Percentiles rank a stretch among this genome's conserved stretches.
These are phyloP conservation scores for Lomographa bimaculata DNA, from an alignment of 2,888 invertebrate species.

Conservation along the genomic window DNA sequence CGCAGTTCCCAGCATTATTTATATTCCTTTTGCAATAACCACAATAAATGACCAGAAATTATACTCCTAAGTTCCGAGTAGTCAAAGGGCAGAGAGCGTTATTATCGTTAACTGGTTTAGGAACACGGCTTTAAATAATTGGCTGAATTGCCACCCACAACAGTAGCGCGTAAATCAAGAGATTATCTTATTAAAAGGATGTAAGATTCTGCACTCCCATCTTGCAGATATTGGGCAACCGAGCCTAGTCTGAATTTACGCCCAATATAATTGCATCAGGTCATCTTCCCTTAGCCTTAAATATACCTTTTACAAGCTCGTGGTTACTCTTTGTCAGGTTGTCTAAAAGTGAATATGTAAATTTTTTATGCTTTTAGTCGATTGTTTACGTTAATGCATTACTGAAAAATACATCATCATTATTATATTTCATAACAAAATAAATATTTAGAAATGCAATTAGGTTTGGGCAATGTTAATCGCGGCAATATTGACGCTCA, in stretches of 20 bases:
- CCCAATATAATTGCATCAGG: conserved; percentile 58
- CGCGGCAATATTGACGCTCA: no score
- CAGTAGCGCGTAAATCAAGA: conserved; percentile 32
- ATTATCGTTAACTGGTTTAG: conserved; percentile 28
- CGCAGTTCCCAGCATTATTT: conserved; percentile 14
- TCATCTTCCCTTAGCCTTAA: conserved; percentile 53
- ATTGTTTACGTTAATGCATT: no score
- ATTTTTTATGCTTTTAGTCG: no score
- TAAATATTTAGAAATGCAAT: no score
- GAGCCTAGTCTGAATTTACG: conserved; percentile 8
- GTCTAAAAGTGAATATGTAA: no score
- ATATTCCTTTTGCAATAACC: conserved; percentile 4
- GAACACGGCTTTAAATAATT: conserved; percentile 31
- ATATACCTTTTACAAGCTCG: conserved; percentile 38
- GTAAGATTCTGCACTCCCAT: conserved; percentile 33
- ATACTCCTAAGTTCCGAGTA: conserved; percentile 16
- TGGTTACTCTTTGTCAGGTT: no score
- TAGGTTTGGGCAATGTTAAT: no score
- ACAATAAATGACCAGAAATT: conserved; percentile 18
- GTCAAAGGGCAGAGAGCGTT: conserved; percentile 30
- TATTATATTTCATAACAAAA: no score
- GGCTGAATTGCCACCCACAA: conserved; percentile 27
- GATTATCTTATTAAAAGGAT: conserved; percentile 29
- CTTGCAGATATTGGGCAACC: conserved; percentile 37
- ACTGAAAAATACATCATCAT: no score